phyloP scores from a whole-genome alignment of 2,888 invertebrate species.

The Thymelicus sylvestris region DNA sequence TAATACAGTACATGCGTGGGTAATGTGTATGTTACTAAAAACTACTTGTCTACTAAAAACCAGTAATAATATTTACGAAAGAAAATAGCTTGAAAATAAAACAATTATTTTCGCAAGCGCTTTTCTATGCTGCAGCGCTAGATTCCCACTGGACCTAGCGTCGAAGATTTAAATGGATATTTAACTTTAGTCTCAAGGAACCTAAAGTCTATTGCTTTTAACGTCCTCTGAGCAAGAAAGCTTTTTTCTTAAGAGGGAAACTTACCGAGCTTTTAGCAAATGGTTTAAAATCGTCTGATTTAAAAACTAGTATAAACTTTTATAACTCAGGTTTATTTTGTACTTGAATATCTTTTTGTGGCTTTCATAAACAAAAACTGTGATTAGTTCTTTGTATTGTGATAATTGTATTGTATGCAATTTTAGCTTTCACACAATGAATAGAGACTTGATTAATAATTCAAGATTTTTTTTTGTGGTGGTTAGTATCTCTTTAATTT shows the following conservation, averaged over 20 bases:
- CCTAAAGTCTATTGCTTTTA: slow-evolving; percentile 78
- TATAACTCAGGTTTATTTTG: slow-evolving; percentile 35
- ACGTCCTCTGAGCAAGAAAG: slow-evolving; percentile 59
- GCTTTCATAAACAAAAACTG: no score
- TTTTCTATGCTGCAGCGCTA: slow-evolving; percentile 70
- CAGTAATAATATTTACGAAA: background rate
- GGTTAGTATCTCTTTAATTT: no score
- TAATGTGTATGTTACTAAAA: no score
- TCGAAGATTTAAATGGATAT: slow-evolving; percentile 84
- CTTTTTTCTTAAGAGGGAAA: slow-evolving; percentile 63
- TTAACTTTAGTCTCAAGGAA: slow-evolving; percentile 82
- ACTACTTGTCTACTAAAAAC: background rate
- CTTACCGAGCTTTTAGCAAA: slow-evolving; percentile 76
- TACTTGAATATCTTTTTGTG: background rate
- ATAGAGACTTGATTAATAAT: no score
- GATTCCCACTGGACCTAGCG: slow-evolving; percentile 62
- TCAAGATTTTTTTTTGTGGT: no score
- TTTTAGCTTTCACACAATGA: background rate
- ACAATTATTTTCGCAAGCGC: slow-evolving; percentile 49
- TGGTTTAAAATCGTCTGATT: slow-evolving; percentile 74
- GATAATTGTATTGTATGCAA: slow-evolving; percentile 27
- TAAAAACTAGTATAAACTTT: slow-evolving; percentile 56
- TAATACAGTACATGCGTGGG: no score
- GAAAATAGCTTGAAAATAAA: slow-evolving; percentile 27
- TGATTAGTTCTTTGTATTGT: no score